Base-by-base conservation (phyloP, 2,888 invertebrate genomes). In the Actias luna region DNA sequence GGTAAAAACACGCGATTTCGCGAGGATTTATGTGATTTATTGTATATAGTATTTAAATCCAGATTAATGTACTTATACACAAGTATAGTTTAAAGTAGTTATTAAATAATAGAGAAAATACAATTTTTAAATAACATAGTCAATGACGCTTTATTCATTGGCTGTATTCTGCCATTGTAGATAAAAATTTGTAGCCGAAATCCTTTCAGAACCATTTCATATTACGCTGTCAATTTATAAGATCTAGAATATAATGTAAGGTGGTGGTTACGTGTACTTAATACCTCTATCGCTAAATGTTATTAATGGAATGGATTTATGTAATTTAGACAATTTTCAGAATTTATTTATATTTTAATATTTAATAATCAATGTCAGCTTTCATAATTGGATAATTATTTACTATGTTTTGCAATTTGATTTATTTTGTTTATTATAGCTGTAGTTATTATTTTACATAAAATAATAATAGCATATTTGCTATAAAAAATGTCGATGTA, bases 201-300 rank as follows among this genome's bases (percentile, higher is more conserved):
- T n/a, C 5, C n/a, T n/a, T 22, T 22, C 22, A 22, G 12, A 22
- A 5, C 18, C n/a, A 18, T 42, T 42, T n/a, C n/a, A 18, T n/a
- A 2, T n/a, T 5, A 39, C 39, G 39, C 5, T 7, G 46, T 10
- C 22, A 33, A 42, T 16, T 27, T 61, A 16, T 33, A 31, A 29
- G 27, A n/a, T 22, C 16, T 60, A 52, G 14, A 55, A 55, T 55
- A 57, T 57, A 61, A 16, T 36, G 62, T 25, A 27, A 46, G 50
- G 61, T 58, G 16, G 64, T 64, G 65, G 64, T 70, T 60, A 22
- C 22, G 12, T 65, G 61, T 69, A 63, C 61, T 68, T 62, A 69
- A 22, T 50, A 50, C 12, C 8, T 22, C 18, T 7, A 42, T n/a
- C 5, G 7, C 5, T 42, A 42, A 42, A 18, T 8, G 5, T 18